Conservation (phyloP, 2,113 vertebrate genomes). For the Scophthalmus maximus region DNA sequence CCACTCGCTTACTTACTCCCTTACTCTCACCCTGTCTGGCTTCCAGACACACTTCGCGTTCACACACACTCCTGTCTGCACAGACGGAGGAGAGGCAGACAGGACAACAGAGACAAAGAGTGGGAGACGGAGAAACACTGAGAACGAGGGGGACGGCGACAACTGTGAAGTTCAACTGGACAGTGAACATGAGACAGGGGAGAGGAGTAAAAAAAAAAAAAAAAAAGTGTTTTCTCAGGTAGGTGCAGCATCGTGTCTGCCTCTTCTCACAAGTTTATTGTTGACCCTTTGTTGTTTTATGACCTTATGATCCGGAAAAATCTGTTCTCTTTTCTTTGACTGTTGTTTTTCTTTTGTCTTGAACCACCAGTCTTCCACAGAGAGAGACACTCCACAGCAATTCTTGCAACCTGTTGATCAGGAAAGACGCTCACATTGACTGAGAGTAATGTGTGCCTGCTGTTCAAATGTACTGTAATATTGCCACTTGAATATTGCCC, state of each 20-base stretch:
- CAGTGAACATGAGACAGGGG: conserved; percentile 42
- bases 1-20: conserved; percentile 59
- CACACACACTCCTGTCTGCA: conserved; percentile 77
- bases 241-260: conserved; percentile 46
- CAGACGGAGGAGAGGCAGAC: conserved; percentile 54
- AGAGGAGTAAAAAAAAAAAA: conserved; percentile 46
- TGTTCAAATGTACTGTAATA: conserved; percentile 50
- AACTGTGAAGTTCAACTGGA: conserved; percentile 67
- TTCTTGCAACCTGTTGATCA: conserved; percentile 75
- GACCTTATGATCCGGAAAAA: conserved; percentile 51
- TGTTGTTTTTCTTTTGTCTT: conserved; percentile 17
- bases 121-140: conserved; percentile 38
- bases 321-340: conserved; percentile 13
- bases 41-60: conserved; percentile 79
- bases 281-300: conserved; percentile 50
- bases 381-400: conserved; percentile 44
- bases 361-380: conserved; percentile 31
- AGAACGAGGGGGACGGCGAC: conserved; percentile 10
- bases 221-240: conserved; percentile 60
- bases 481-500: conserved; percentile 49
- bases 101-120: conserved; percentile 41
- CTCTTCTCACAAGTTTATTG: conserved; percentile 15
- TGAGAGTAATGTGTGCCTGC: conserved; percentile 32
- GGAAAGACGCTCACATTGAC: conserved; percentile 41
- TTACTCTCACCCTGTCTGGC: conserved; percentile 84